These are phyloP conservation scores for Caranx melampygus DNA, from an alignment of 2,113 vertebrate species.

Conservation along the genomic window DNA sequence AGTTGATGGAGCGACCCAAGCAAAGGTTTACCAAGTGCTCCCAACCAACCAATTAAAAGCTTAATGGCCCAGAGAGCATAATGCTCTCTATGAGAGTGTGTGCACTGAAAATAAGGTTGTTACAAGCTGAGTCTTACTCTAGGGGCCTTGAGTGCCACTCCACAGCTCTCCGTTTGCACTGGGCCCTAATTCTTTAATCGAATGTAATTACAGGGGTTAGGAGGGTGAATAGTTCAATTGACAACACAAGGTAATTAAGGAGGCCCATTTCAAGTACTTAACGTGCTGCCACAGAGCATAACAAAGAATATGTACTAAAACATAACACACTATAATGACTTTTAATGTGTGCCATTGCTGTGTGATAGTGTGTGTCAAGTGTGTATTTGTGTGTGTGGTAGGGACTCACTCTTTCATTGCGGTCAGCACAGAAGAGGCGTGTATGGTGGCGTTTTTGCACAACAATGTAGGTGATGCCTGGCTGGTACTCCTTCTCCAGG, in stretches of 20 bases:
- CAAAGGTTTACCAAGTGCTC: conserved; percentile 44
- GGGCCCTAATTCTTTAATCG: conserved; percentile 72
- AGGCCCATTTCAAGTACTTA: conserved; percentile 45
- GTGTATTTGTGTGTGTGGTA: neutral
- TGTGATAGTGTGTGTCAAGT: neutral
- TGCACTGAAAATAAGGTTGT: conserved; percentile 64
- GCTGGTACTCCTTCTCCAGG: conserved; percentile 99
- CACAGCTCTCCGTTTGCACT: conserved; percentile 50
- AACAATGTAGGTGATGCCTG: conserved; percentile 99
- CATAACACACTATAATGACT: conserved; percentile 31
- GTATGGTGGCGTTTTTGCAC: conserved; percentile 99
- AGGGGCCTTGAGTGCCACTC: conserved; percentile 68
- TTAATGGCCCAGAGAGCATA: conserved; percentile 51
- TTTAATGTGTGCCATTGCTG: conserved; percentile 32
- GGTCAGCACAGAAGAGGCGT: conserved; percentile 97
- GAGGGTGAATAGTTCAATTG: conserved; percentile 50
- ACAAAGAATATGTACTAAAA: conserved; percentile 30
- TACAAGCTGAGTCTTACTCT: conserved; percentile 50
- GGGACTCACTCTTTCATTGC: conserved; percentile 95
- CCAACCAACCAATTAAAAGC: conserved; percentile 67
- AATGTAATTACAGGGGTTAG: conserved; percentile 68
- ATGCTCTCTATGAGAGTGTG: conserved; percentile 34
- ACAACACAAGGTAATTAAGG: conserved; percentile 68
- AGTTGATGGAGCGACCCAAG: conserved; percentile 8
- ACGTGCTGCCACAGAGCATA: conserved; percentile 33